Base-by-base conservation (phyloP, 2,797 vertebrate species). In the Lepidocolaptes lacrymiger region DNA sequence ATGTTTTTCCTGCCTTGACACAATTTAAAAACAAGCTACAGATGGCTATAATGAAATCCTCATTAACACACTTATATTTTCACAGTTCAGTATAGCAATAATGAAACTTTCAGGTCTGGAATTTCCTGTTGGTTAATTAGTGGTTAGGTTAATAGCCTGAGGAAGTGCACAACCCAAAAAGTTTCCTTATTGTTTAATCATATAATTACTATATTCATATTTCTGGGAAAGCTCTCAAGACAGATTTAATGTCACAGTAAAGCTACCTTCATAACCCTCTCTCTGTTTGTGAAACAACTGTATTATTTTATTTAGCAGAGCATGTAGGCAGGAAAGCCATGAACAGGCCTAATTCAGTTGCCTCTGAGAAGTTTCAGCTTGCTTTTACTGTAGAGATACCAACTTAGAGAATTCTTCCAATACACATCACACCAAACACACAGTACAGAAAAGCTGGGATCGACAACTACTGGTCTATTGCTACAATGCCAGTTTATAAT, bases 71-170 rank as follows among this genome's bases (percentile, higher is more conserved):
- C 95, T 92, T 88, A 61, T 7, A 96, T 93, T 96, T 95, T 85
- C 88, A 95, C 49, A 93, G 73, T 93, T 95, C 82, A 93, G 19
- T 71, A 89, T 63, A 93, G 62, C 82, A 88, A 89, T 87, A 97
- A 95, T 81, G 85, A 95, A 95, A 90, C 61, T 86, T 89, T 88
- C 71, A 62, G 64, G 73, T 92, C 94, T 95, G 48, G 74, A 87
- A 96, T 88, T 95, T 96, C 94, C 90, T 89, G 87, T 84, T 61
- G 48, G 68, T 93, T 97, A 97, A 97, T 95, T 95, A 95, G 86
- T 54, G 80, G 89, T 93, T 96, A 93, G 87, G 94, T 94, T 86
- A 91, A 95, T 73, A 95, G 67, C 74, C 88, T 36, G 43, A 93
- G 84, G 92, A 96, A 97, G 93, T 88, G 59, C 37, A 86, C 95